phyloP scores from a whole-genome alignment of 2,113 vertebrate species.

The Labeo rohita region DNA sequence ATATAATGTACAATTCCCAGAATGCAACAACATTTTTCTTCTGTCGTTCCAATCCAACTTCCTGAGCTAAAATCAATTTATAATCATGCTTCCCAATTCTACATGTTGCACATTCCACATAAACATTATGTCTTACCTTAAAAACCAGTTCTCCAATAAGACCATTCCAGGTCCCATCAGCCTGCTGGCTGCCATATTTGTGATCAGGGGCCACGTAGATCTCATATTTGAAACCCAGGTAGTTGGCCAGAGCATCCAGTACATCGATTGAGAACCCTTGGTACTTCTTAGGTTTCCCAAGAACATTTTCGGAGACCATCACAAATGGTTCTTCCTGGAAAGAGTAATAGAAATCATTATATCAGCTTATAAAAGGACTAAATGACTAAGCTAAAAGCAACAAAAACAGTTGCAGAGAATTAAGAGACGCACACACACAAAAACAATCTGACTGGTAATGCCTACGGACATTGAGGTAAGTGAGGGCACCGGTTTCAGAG shows the following conservation, averaged over 20 bases:
- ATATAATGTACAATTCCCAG: background rate
- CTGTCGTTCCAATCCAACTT: background rate
- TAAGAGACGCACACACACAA: background rate
- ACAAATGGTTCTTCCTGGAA: slow-evolving; percentile 97
- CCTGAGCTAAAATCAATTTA: background rate
- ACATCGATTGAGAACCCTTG: slow-evolving; percentile 97
- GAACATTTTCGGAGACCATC: slow-evolving; percentile 98
- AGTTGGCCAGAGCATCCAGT: slow-evolving; percentile 92
- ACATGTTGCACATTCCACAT: background rate
- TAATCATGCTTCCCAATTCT: no score
- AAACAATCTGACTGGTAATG: background rate
- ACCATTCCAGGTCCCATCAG: slow-evolving; percentile 95
- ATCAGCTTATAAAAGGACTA: background rate
- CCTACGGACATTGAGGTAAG: slow-evolving; percentile 2
- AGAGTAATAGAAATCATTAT: slow-evolving; percentile 29
- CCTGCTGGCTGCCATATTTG: slow-evolving; percentile 92
- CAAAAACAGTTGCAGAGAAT: slow-evolving; percentile 11
- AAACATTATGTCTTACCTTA: slow-evolving; percentile 82
- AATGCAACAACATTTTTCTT: background rate
- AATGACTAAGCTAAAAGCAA: slow-evolving; percentile 15
- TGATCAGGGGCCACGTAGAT: slow-evolving; percentile 96
- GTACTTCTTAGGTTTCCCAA: slow-evolving; percentile 98
- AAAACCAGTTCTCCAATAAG: slow-evolving; percentile 94
- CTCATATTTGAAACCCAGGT: slow-evolving; percentile 97
- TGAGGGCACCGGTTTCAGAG: background rate